Conservation (phyloP, 2,797 vertebrate genomes). For the Hypotaenidia philippensis region DNA sequence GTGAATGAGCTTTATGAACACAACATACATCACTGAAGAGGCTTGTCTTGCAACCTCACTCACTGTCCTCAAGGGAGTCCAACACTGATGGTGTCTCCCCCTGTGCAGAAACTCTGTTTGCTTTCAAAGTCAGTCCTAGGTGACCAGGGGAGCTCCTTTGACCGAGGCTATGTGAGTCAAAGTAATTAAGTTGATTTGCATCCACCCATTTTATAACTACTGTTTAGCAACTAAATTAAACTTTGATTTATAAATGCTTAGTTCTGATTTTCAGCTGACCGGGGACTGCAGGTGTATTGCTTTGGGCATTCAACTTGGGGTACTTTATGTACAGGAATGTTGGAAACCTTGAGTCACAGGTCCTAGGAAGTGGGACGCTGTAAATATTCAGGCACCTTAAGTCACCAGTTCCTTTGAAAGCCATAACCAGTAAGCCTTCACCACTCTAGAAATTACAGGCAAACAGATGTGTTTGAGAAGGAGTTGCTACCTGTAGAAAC, state of each 20-base stretch:
- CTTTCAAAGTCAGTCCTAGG: background rate
- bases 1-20: background rate
- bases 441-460: background rate
- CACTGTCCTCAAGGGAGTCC: background rate
- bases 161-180: background rate
- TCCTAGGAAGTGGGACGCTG: background rate
- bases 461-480: background rate
- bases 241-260: background rate
- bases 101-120: background rate
- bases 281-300: background rate
- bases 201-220: background rate
- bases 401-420: background rate
- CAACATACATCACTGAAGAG: background rate
- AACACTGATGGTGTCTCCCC: accelerated
- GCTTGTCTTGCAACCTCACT: background rate
- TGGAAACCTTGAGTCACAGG: background rate
- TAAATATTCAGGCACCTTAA: background rate
- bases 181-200: background rate
- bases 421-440: background rate
- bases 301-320: background rate
- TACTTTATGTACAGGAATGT: background rate
- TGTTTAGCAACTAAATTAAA: background rate
- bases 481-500: background rate
- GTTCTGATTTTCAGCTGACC: background rate
- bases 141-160: background rate